Conservation (phyloP, 2,113 vertebrate species). For the Cryptotis parvus region DNA sequence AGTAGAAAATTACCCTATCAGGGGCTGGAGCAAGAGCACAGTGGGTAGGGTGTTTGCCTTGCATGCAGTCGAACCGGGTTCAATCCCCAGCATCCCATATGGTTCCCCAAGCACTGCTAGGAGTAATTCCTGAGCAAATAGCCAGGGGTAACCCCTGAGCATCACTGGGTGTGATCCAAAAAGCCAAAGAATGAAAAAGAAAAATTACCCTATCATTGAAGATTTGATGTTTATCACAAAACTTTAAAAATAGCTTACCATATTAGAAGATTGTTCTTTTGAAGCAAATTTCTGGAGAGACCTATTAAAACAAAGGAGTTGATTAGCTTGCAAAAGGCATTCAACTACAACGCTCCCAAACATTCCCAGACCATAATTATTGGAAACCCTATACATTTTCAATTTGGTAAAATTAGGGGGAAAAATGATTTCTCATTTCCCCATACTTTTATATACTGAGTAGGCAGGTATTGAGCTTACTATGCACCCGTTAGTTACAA, state of each 20-base stretch:
- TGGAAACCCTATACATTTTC: constrained; percentile 42
- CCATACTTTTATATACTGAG: neutral
- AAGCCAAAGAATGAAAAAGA: constrained; percentile 57
- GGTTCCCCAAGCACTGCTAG: no score
- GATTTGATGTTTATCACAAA: neutral
- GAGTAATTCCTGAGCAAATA: no score
- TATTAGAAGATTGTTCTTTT: constrained; percentile 85
- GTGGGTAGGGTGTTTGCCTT: no score
- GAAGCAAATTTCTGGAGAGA: constrained; percentile 82
- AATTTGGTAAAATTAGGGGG: constrained; percentile 52
- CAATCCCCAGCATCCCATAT: no score
- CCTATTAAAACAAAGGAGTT: constrained; percentile 72
- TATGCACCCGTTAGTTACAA: neutral
- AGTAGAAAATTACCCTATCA: constrained; percentile 36
- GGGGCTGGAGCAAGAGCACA: no score
- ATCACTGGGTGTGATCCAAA: no score
- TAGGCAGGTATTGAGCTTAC: neutral
- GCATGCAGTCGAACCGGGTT: no score
- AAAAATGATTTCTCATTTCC: neutral
- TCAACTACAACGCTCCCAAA: constrained; percentile 50
- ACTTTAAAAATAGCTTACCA: constrained; percentile 84
- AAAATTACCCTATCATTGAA: constrained; percentile 34
- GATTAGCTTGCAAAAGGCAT: neutral
- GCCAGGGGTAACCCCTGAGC: no score
- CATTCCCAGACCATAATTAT: neutral